Percentiles rank a stretch among this genome's conserved stretches.
Conservation (phyloP, 2,888 invertebrate species). For the Macaria liturata region DNA sequence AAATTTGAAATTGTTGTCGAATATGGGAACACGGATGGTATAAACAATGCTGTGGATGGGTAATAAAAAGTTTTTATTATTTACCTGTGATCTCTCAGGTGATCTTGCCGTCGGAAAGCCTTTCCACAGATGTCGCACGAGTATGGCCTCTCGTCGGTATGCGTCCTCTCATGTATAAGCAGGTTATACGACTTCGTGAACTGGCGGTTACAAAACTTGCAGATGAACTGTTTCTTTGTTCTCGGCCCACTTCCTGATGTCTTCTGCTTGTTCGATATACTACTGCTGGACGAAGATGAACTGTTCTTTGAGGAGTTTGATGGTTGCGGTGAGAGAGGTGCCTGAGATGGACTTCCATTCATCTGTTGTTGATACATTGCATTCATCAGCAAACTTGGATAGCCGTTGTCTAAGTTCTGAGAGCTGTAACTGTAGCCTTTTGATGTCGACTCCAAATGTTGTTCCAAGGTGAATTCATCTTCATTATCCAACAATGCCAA, state of each 20-base stretch:
- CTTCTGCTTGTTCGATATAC: constrained; percentile 75
- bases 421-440: constrained; percentile 74
- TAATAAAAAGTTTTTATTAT: constrained; percentile 31
- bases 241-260: constrained; percentile 86
- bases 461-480: constrained; percentile 86
- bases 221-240: constrained; percentile 99
- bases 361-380: constrained; percentile 85
- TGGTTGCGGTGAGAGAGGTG: constrained; percentile 71
- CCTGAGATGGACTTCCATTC: constrained; percentile 73
- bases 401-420: constrained; percentile 86
- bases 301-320: constrained; percentile 76
- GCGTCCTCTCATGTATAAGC: constrained; percentile 98
- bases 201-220: constrained; percentile 98
- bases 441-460: constrained; percentile 75
- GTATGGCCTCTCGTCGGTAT: constrained; percentile 98
- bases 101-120: constrained; percentile 98
- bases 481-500: constrained; percentile 89
- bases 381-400: constrained; percentile 88
- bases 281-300: constrained; percentile 73
- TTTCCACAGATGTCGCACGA: constrained; percentile 99
- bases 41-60: constrained; percentile 19
- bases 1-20: constrained; percentile 23
- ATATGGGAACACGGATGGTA: constrained; percentile 15
- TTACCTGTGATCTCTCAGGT: constrained; percentile 96
- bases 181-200: constrained; percentile 99